Evolutionary conservation across 2,888 invertebrate species (phyloP).

Genomic region (Brachypalpus laphriformis): DNA sequence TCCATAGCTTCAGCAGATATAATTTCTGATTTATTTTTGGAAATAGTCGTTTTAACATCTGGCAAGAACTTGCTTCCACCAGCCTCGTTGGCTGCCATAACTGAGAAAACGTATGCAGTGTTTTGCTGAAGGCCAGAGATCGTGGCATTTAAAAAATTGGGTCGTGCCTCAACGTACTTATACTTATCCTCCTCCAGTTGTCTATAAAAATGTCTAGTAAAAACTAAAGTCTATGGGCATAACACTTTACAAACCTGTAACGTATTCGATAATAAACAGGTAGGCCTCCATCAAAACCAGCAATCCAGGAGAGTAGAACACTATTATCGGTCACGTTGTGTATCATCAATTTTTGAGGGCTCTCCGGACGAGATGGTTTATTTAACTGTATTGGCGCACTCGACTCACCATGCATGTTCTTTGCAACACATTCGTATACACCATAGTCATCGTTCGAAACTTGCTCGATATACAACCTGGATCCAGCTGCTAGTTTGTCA

Average conservation of each 20-base stretch:
- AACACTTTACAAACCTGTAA: conserved; percentile 68
- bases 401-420: conserved; percentile 79
- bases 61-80: conserved; percentile 80
- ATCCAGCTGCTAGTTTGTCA: conserved; percentile 79
- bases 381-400: conserved; percentile 79
- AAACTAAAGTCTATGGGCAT: neutral
- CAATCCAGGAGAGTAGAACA: conserved; percentile 78
- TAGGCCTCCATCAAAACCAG: conserved; percentile 80
- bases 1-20: conserved; percentile 79
- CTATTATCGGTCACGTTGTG: conserved; percentile 79
- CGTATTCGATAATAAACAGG: conserved; percentile 80
- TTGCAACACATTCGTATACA: conserved; percentile 79
- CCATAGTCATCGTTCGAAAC: conserved; percentile 80
- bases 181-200: conserved; percentile 80
- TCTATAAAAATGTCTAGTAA: conserved; percentile 38
- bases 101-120: conserved; percentile 79
- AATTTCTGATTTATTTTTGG: conserved; percentile 74
- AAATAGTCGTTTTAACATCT: conserved; percentile 77
- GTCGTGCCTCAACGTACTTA: conserved; percentile 79
- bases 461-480: conserved; percentile 79
- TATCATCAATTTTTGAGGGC: conserved; percentile 77
- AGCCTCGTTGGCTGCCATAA: conserved; percentile 81
- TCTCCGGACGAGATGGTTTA: conserved; percentile 80
- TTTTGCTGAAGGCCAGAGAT: conserved; percentile 79
- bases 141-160: conserved; percentile 78